phyloP scores from a whole-genome alignment of 2,888 invertebrate genomes.

The Gastracanthus pulcherrimus region DNA sequence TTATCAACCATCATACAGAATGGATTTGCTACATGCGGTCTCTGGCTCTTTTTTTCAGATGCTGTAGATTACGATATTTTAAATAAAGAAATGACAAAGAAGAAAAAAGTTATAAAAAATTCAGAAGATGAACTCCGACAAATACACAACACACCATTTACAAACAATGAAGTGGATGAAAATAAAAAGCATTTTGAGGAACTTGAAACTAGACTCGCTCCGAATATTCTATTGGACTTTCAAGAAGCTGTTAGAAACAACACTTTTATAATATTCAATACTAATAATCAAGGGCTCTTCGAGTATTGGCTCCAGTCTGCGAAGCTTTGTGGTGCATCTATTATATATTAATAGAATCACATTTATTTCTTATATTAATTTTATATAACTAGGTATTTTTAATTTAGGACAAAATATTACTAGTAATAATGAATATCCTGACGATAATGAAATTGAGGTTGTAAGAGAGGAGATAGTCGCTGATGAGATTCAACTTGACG shows the following conservation, averaged over 20 bases:
- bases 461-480: background rate
- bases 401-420: background rate
- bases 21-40: slow-evolving; percentile 30
- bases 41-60: slow-evolving; percentile 3
- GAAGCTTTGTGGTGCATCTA: slow-evolving; percentile 1
- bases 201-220: background rate
- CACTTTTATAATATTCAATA: background rate
- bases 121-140: background rate
- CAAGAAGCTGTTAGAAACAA: background rate
- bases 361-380: background rate
- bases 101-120: background rate
- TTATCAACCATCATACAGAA: slow-evolving; percentile 30
- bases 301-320: background rate
- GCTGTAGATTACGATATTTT: slow-evolving; percentile 18
- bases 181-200: background rate
- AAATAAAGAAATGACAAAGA: background rate
- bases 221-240: background rate
- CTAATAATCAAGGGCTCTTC: background rate
- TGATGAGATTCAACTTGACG: background rate
- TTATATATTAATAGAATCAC: background rate
- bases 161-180: background rate
- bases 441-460: background rate
- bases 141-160: background rate
- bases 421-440: background rate
- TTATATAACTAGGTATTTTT: background rate